These are phyloP conservation scores for Galbula dea DNA, from an alignment of 2,113 vertebrate genomes.

Conservation along the genomic window DNA sequence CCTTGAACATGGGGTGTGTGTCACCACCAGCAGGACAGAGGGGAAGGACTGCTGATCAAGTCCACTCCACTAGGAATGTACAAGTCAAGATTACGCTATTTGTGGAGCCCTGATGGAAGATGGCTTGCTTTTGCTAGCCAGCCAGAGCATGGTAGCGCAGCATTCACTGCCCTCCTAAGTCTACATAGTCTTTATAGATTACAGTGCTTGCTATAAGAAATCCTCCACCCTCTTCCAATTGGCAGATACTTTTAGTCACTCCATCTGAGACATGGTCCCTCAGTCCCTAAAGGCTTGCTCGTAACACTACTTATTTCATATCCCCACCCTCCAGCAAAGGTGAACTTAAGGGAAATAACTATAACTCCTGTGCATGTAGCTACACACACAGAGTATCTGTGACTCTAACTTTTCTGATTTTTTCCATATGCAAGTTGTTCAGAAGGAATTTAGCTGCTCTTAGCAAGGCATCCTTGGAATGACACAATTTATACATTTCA, in stretches of 20 bases:
- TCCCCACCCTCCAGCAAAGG: background rate
- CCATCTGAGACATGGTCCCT: background rate
- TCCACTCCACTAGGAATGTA: background rate
- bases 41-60: background rate
- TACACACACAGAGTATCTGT: background rate
- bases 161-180: fast-evolving
- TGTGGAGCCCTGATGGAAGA: background rate
- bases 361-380: background rate
- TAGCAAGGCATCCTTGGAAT: background rate
- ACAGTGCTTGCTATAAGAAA: background rate
- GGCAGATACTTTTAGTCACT: background rate
- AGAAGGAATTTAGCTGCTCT: background rate
- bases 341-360: background rate
- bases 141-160: background rate
- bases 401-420: background rate
- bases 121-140: background rate
- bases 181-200: background rate
- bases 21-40: background rate
- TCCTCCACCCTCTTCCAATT: background rate
- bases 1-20: background rate
- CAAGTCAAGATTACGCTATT: background rate
- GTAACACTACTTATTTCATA: background rate
- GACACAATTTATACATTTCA: background rate
- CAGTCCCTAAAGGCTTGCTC: background rate
- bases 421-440: background rate